Evolutionary conservation across 2,797 vertebrate species (phyloP).

Genomic region (Eulemur rubriventer): DNA sequence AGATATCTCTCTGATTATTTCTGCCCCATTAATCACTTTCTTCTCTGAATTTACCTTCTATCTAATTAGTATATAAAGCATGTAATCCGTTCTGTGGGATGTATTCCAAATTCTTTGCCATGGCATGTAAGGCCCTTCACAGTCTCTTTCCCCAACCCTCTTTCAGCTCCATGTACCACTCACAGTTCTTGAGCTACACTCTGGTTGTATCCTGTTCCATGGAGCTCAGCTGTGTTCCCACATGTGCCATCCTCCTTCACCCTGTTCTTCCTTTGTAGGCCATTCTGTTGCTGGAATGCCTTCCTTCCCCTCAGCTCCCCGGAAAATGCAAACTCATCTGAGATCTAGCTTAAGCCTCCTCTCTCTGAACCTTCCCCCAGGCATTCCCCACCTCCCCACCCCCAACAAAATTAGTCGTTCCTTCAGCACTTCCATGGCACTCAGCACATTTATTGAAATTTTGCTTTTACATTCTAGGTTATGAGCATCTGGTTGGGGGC

Average conservation of each 20-base stretch:
- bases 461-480: not conserved
- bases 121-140: not conserved
- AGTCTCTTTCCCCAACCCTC: not conserved
- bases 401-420: not conserved
- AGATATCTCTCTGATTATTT: not conserved
- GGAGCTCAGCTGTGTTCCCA: not conserved
- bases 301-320: not conserved
- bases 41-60: not conserved
- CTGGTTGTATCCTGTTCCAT: rapidly evolving
- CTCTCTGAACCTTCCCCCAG: not conserved
- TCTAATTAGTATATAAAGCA: rapidly evolving
- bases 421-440: not conserved
- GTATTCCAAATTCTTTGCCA: not conserved
- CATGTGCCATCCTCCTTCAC: not conserved
- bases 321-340: not conserved
- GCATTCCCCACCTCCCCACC: too few relatives aligned
- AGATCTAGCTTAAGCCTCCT: not conserved
- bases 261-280: not conserved
- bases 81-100: too few relatives aligned
- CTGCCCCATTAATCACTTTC: not conserved
- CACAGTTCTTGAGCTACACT: not conserved
- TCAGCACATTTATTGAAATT: rapidly evolving
- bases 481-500: not conserved
- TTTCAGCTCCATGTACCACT: not conserved
- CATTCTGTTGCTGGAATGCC: not conserved